These are phyloP conservation scores for Myanophis thanlyinensis DNA, from an alignment of 2,113 vertebrate species.

Conservation along the genomic window DNA sequence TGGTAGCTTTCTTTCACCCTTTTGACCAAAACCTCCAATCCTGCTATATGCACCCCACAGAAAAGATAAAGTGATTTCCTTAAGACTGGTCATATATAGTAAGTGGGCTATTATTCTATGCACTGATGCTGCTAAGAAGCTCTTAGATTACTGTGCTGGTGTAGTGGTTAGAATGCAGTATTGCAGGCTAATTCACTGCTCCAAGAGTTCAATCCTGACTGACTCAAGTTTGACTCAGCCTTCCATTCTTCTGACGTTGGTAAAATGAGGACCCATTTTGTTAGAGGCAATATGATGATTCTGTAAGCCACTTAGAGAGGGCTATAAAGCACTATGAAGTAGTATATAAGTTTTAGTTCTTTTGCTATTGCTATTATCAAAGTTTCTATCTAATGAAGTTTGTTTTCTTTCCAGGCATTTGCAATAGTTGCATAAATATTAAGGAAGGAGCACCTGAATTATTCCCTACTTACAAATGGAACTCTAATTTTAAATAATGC, in stretches of 20 bases:
- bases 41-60: not conserved
- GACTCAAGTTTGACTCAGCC: too few relatives aligned
- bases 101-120: not conserved
- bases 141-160: not conserved
- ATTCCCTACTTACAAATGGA: not conserved
- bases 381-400: not conserved
- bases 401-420: not conserved
- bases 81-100: not conserved
- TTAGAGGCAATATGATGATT: not conserved
- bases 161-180: too few relatives aligned
- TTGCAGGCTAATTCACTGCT: too few relatives aligned
- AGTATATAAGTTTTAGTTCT: not conserved
- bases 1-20: not conserved
- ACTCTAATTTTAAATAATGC: not conserved
- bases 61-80: not conserved
- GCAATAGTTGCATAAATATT: not conserved
- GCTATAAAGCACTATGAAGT: not conserved
- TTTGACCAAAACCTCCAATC: not conserved
- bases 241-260: too few relatives aligned
- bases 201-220: too few relatives aligned
- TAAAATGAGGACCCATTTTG: too few relatives aligned
- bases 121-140: not conserved
- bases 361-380: not conserved
- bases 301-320: not conserved
- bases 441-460: not conserved